Evolutionary conservation across 2,113 vertebrate species (phyloP).

Genomic region (Platysteira castanea): DNA sequence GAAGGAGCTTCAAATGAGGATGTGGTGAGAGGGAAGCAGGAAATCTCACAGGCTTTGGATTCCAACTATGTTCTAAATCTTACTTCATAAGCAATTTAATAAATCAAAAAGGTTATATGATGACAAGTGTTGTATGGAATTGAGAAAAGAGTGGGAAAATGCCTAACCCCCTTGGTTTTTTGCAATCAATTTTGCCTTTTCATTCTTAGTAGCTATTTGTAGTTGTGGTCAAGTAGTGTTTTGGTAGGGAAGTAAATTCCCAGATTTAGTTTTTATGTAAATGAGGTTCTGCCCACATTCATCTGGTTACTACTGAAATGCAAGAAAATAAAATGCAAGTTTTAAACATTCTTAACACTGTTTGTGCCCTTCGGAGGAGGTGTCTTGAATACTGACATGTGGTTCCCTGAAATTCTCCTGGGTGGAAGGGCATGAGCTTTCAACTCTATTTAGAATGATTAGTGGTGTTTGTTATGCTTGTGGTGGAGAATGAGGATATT

Average conservation of each 20-base stretch:
- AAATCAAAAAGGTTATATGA: not conserved
- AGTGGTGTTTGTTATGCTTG: not conserved
- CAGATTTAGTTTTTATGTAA: not conserved
- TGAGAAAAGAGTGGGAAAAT: not conserved
- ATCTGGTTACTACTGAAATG: not conserved
- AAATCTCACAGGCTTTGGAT: slow-evolving; percentile 5
- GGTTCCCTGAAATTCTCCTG: not conserved
- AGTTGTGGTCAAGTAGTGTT: not conserved
- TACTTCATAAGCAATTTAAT: slow-evolving; percentile 16
- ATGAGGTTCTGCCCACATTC: not conserved
- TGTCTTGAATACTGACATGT: not conserved
- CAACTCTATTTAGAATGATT: not conserved
- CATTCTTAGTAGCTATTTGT: not conserved
- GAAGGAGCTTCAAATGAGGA: slow-evolving; percentile 35
- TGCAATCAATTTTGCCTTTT: not conserved
- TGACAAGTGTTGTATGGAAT: not conserved
- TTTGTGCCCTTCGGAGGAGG: not conserved
- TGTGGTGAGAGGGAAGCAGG: slow-evolving; percentile 25
- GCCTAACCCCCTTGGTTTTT: not conserved
- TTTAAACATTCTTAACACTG: not conserved
- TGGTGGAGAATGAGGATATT: not conserved
- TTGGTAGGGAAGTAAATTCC: not conserved
- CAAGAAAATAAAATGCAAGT: not conserved
- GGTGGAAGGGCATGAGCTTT: not conserved
- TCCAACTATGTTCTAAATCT: not conserved